These are phyloP conservation scores for Falco peregrinus DNA, from an alignment of 2,797 vertebrate species.

Conservation along the genomic window DNA sequence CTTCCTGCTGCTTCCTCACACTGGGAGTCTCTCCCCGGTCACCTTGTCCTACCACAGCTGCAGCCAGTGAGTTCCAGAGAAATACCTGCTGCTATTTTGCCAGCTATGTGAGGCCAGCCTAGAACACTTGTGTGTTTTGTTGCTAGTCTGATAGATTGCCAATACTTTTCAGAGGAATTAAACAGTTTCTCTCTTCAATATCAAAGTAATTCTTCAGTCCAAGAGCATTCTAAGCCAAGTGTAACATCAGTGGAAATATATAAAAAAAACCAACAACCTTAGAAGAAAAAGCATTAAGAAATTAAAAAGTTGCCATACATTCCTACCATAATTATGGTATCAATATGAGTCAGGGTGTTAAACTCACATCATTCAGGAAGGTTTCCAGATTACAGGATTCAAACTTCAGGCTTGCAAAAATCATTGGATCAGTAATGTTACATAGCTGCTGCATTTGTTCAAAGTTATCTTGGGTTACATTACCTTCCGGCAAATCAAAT, in stretches of 20 bases:
- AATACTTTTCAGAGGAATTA: background rate
- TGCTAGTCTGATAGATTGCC: background rate
- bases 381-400: conserved; percentile 80
- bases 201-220: background rate
- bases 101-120: background rate
- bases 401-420: conserved; percentile 77
- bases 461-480: conserved; percentile 83
- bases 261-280: background rate
- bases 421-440: conserved; percentile 65
- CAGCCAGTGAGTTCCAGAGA: background rate
- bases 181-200: background rate
- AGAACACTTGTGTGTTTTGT: background rate
- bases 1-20: background rate
- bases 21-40: background rate
- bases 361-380: conserved; percentile 85
- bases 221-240: background rate
- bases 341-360: background rate
- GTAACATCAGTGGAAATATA: background rate
- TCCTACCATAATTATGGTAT: background rate
- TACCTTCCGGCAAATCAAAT: conserved; percentile 85
- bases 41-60: background rate
- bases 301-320: background rate
- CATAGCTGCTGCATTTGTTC: conserved; percentile 58
- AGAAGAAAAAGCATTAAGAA: background rate
- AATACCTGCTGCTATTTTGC: background rate